Conservation (phyloP, 2,113 vertebrate species). For the Chunga burmeisteri region DNA sequence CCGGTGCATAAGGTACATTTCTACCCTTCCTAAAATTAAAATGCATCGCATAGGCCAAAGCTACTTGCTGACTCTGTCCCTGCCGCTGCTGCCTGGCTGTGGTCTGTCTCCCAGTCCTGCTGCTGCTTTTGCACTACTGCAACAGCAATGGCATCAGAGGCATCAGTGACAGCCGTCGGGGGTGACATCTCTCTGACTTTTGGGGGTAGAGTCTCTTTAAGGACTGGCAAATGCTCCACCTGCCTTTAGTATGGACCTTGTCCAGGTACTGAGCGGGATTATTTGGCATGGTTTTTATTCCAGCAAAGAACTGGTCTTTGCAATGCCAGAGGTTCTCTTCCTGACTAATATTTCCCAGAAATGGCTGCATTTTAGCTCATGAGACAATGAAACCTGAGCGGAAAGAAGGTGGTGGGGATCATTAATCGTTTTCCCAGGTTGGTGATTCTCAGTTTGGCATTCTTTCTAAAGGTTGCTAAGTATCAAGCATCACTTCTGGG, state of each 20-base stretch:
- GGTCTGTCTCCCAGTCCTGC: neutral
- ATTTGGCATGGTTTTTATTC: neutral
- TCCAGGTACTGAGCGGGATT: neutral
- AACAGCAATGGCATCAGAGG: neutral
- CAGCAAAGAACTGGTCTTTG: neutral
- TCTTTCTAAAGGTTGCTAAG: neutral
- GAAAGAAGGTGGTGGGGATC: neutral
- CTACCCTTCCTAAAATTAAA: neutral
- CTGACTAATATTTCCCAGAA: neutral
- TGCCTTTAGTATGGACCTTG: neutral
- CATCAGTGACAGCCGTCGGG: neutral
- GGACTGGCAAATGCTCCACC: neutral
- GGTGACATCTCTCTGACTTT: neutral
- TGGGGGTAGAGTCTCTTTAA: neutral
- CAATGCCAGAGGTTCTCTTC: neutral
- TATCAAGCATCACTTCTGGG: neutral
- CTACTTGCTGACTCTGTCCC: neutral
- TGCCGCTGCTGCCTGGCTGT: neutral
- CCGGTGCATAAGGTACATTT: neutral
- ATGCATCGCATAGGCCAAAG: accelerated
- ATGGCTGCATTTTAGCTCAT: neutral
- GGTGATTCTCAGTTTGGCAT: neutral
- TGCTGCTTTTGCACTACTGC: neutral
- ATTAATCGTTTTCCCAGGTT: neutral
- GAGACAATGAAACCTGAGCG: neutral